Evolutionary conservation across 2,113 vertebrate species (phyloP).

Genomic region (Mesocricetus auratus): DNA sequence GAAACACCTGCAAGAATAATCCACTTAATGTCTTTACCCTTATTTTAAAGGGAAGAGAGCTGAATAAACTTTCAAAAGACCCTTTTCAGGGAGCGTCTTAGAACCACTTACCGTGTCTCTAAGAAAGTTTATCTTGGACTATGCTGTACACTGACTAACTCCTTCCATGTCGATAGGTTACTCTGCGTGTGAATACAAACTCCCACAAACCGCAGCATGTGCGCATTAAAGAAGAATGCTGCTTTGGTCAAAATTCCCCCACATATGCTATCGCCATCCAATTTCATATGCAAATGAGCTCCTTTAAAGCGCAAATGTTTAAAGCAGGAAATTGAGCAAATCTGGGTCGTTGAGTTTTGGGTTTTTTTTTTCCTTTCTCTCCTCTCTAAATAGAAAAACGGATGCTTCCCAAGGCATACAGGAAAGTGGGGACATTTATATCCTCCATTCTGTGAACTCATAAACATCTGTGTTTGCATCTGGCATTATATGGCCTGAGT

Average conservation of each 20-base stretch:
- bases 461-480: slow-evolving; percentile 52
- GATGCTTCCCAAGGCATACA: slow-evolving; percentile 17
- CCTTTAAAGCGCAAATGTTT: slow-evolving; percentile 5
- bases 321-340: slow-evolving; percentile 69
- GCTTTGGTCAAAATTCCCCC: slow-evolving; percentile 41
- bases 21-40: neutral
- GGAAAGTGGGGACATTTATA: slow-evolving; percentile 13
- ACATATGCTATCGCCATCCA: neutral
- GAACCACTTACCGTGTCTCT: neutral
- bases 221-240: slow-evolving; percentile 44
- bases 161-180: neutral
- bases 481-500: neutral
- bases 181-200: neutral
- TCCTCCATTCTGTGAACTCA: slow-evolving; percentile 38
- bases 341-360: neutral
- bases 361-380: neutral
- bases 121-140: slow-evolving; percentile 12
- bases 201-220: neutral
- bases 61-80: neutral
- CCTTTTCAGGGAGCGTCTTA: slow-evolving; percentile 1
- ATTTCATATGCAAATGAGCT: slow-evolving; percentile 54
- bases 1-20: neutral
- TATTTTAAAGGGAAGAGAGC: slow-evolving; percentile 16
- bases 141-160: neutral
- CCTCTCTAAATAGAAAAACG: slow-evolving; percentile 30